A percentile compares a stretch with the other conserved stretches of the same genome.
Conservation (phyloP, 2,888 invertebrate species). For the Microdon myrmicae region DNA sequence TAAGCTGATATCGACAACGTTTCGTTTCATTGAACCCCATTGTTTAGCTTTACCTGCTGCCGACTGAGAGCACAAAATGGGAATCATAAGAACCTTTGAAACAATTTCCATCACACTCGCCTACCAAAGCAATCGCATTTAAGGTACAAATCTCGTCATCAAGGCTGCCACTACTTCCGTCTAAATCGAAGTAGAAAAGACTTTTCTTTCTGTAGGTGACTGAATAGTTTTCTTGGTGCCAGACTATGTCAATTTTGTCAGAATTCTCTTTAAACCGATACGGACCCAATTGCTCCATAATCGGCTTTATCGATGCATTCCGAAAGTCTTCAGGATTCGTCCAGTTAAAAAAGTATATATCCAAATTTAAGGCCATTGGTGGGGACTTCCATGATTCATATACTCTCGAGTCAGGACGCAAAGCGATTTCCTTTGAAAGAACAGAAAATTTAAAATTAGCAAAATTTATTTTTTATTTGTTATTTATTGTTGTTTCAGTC, state of each 20-base stretch:
- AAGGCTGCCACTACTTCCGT: slow-evolving; percentile 75
- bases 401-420: slow-evolving; percentile 72
- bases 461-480: background rate
- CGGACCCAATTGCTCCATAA: slow-evolving; percentile 71
- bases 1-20: slow-evolving; percentile 72
- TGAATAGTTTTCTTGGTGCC: slow-evolving; percentile 77
- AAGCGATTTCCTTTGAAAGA: slow-evolving; percentile 71
- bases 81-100: too few species aligned
- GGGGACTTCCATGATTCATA: slow-evolving; percentile 79
- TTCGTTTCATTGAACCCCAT: slow-evolving; percentile 71
- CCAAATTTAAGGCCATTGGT: slow-evolving; percentile 72
- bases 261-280: slow-evolving; percentile 76
- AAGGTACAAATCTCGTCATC: slow-evolving; percentile 77
- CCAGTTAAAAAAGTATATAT: slow-evolving; percentile 83
- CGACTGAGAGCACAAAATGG: too few species aligned
- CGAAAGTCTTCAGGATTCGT: slow-evolving; percentile 77
- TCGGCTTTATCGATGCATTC: slow-evolving; percentile 70
- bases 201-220: slow-evolving; percentile 77
- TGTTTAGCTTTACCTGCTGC: slow-evolving; percentile 68
- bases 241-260: slow-evolving; percentile 78
- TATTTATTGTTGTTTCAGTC: too few species aligned
- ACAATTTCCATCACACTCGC: slow-evolving; percentile 57
- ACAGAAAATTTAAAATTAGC: slow-evolving; percentile 5
- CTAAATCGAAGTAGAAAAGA: slow-evolving; percentile 76
- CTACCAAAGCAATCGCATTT: slow-evolving; percentile 83